These are phyloP conservation scores for Helicoverpa armigera DNA, from an alignment of 1,140 invertebrate species.

Conservation along the genomic window DNA sequence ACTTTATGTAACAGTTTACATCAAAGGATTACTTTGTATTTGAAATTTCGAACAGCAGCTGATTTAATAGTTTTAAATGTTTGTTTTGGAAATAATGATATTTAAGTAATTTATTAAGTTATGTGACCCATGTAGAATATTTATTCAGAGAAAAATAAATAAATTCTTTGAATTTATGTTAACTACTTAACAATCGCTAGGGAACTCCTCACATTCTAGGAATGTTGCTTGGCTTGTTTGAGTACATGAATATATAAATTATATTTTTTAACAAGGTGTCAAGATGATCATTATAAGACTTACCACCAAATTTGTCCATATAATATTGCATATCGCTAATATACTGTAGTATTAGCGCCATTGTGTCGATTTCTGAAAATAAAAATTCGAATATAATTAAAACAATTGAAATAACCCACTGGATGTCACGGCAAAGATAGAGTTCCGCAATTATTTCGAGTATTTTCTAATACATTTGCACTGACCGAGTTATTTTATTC, in stretches of 20 bases:
- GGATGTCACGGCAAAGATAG: constrained; percentile 47
- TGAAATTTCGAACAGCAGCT: too few species aligned
- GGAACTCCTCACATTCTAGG: background rate
- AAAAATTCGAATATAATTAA: constrained; percentile 66
- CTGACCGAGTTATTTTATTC: constrained; percentile 9
- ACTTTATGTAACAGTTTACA: background rate
- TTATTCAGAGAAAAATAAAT: background rate
- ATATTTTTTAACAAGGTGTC: background rate
- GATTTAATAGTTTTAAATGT: too few species aligned
- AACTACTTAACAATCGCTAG: background rate
- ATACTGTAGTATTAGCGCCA: constrained; percentile 85
- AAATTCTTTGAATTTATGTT: too few species aligned
- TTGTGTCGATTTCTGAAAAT: constrained; percentile 78
- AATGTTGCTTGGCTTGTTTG: background rate
- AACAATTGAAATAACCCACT: constrained; percentile 51
- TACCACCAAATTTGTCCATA: constrained; percentile 87
- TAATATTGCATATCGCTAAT: constrained; percentile 83
- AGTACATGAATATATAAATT: constrained; percentile 10
- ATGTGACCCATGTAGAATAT: too few species aligned
- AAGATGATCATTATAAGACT: constrained; percentile 52
- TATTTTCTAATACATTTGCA: background rate
- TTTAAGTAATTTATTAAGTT: too few species aligned
- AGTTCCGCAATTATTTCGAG: constrained; percentile 25
- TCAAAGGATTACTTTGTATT: background rate
- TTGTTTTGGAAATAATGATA: too few species aligned